A percentile compares a stretch with the other conserved stretches of the same genome.
phyloP scores from a whole-genome alignment of 2,113 vertebrate species.

The Perca fluviatilis region DNA sequence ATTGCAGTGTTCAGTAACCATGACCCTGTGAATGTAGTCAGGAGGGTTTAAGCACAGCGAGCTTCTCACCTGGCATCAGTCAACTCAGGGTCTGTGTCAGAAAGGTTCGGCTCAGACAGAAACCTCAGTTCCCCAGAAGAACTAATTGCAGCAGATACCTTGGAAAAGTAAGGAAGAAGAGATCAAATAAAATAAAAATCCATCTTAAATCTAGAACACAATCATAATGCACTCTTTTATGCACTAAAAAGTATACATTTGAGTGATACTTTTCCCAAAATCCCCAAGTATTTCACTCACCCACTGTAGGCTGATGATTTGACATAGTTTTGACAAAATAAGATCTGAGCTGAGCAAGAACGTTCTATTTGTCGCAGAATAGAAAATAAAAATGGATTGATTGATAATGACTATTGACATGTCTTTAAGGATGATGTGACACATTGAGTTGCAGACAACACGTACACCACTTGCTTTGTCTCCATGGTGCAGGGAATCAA shows the following conservation, averaged over 20 bases:
- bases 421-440: not conserved
- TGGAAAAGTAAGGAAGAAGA: constrained; percentile 65
- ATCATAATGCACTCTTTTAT: not conserved
- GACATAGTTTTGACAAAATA: not conserved
- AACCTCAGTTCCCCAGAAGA: constrained; percentile 85
- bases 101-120: constrained; percentile 78
- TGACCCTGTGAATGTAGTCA: not conserved
- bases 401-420: not conserved
- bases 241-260: not conserved
- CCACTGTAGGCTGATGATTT: not conserved
- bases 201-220: not conserved
- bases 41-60: not conserved
- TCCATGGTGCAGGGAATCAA: too few species aligned
- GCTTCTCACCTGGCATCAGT: constrained; percentile 84
- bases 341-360: not conserved
- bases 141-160: constrained; percentile 86
- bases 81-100: constrained; percentile 84
- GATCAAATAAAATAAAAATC: constrained; percentile 20
- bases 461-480: too few species aligned
- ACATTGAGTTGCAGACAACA: not conserved
- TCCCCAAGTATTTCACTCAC: not conserved
- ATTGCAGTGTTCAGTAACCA: not conserved
- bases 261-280: not conserved
- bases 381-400: too few species aligned
- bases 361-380: not conserved